A percentile compares a stretch with the other conserved stretches of the same genome.
These are phyloP conservation scores for Pheosia gnoma DNA, from an alignment of 2,888 invertebrate species.

Conservation along the genomic window DNA sequence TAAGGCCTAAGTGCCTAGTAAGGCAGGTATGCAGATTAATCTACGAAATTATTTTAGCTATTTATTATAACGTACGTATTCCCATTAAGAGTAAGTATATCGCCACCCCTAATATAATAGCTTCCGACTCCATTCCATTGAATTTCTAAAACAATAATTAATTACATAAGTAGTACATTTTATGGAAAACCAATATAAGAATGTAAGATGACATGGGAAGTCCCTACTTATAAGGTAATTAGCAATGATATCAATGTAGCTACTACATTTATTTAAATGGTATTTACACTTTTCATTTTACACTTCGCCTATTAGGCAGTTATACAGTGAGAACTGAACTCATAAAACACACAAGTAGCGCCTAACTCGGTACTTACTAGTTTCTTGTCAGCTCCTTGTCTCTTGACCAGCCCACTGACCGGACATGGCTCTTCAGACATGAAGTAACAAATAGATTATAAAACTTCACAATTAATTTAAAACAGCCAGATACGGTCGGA, in stretches of 20 bases:
- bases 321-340: too few species aligned
- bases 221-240: too few species aligned
- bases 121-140: background rate
- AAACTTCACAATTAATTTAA: background rate
- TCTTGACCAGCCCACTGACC: background rate
- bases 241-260: too few species aligned
- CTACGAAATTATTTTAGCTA: too few species aligned
- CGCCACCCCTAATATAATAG: background rate
- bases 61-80: background rate
- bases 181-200: background rate
- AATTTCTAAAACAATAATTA: background rate
- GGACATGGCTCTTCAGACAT: background rate
- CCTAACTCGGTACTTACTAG: background rate
- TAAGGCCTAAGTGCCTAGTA: background rate
- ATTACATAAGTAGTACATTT: background rate
- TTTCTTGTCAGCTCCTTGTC: background rate
- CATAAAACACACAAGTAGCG: too few species aligned
- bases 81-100: conserved; percentile 2
- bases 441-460: background rate
- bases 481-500: background rate
- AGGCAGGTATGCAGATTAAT: too few species aligned
- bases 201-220: too few species aligned
- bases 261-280: too few species aligned
- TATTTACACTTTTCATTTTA: too few species aligned
- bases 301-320: too few species aligned